Evolutionary conservation across 2,113 vertebrate species (phyloP).

Genomic region (Rhinolophus ferrumequinum): DNA sequence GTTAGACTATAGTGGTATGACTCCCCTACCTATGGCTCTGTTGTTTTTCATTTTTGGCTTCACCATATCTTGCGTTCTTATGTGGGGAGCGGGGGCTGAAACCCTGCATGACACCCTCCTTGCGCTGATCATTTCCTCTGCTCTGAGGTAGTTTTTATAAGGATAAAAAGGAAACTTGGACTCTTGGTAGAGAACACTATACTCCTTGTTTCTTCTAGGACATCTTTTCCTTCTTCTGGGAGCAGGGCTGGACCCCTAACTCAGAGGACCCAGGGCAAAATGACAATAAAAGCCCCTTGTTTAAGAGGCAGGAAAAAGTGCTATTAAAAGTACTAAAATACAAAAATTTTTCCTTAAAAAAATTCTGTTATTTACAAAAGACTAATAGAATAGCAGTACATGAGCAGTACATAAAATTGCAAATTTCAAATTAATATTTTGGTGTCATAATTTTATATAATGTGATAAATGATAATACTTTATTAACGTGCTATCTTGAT

Average conservation of each 20-base stretch:
- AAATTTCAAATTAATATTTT: conserved; percentile 31
- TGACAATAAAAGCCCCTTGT: neutral
- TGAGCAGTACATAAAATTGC: neutral
- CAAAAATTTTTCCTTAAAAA: neutral
- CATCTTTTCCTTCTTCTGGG: neutral
- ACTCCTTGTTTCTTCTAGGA: neutral
- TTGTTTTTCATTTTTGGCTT: too few relatives aligned
- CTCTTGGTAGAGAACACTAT: neutral
- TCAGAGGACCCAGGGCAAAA: neutral
- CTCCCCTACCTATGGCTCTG: too few relatives aligned
- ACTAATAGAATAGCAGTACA: neutral
- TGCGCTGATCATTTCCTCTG: neutral
- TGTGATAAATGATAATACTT: neutral
- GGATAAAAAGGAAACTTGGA: neutral
- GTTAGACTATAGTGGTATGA: too few relatives aligned
- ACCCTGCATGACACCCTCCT: too few relatives aligned
- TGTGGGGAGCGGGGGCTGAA: too few relatives aligned
- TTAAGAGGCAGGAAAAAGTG: neutral
- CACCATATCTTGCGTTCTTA: too few relatives aligned
- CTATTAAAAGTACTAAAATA: neutral
- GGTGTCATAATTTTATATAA: neutral
- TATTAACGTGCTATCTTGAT: neutral
- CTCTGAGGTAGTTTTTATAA: neutral
- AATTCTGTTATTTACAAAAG: neutral
- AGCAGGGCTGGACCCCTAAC: neutral